Conservation (phyloP, 2,888 invertebrate genomes). For the Desoria tigrina region DNA sequence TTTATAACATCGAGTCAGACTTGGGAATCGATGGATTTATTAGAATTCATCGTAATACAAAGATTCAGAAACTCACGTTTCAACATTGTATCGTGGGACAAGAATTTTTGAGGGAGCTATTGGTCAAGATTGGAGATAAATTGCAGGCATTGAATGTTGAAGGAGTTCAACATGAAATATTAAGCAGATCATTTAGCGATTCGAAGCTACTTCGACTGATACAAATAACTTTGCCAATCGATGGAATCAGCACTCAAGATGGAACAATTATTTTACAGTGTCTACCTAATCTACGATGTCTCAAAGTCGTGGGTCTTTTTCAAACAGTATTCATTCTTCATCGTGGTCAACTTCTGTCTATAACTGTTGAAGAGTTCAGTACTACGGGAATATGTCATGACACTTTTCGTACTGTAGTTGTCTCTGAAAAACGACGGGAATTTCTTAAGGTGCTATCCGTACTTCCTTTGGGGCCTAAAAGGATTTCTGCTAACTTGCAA, state of each 20-base stretch:
- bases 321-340: slow-evolving; percentile 26
- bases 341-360: slow-evolving; percentile 5
- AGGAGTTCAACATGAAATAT: slow-evolving; percentile 37
- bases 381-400: not conserved
- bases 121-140: slow-evolving; percentile 9
- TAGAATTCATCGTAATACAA: slow-evolving; percentile 10
- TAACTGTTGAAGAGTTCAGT: not conserved
- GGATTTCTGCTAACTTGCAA: slow-evolving; percentile 23
- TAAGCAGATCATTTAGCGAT: slow-evolving; percentile 25
- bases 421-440: slow-evolving; percentile 31
- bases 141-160: slow-evolving; percentile 16
- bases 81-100: slow-evolving; percentile 27
- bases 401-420: not conserved
- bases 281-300: slow-evolving; percentile 18
- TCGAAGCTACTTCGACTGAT: slow-evolving; percentile 20
- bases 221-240: slow-evolving; percentile 29
- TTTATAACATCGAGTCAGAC: slow-evolving; percentile 22
- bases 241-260: slow-evolving; percentile 32
- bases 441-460: slow-evolving; percentile 28
- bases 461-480: slow-evolving; percentile 21
- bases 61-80: slow-evolving; percentile 10
- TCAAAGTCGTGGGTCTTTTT: slow-evolving; percentile 27
- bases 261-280: slow-evolving; percentile 24
- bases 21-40: slow-evolving; percentile 24
- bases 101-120: slow-evolving; percentile 27